Evolutionary conservation across 2,797 vertebrate species (phyloP).

Genomic region (Parauchenoglanis ngamensis): DNA sequence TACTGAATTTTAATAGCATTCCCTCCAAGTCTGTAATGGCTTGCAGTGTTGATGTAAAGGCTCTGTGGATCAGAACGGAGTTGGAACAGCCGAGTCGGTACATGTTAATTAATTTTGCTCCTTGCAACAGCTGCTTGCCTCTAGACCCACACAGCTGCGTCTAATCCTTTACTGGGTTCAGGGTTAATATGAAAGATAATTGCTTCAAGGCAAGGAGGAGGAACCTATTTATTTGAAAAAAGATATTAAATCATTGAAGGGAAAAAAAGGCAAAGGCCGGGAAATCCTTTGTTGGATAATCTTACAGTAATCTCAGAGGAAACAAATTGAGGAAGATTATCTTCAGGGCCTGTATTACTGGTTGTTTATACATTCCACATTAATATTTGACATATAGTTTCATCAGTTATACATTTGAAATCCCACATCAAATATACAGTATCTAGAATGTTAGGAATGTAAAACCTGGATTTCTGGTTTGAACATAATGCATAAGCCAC

Average conservation of each 20-base stretch:
- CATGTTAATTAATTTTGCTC: constrained; percentile 62
- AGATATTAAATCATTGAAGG: constrained; percentile 50
- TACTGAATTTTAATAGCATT: constrained; percentile 50
- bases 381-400: constrained; percentile 10
- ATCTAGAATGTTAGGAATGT: neutral
- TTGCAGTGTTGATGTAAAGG: constrained; percentile 42
- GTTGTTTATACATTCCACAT: constrained; percentile 10
- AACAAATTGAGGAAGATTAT: constrained; percentile 30
- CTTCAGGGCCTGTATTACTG: neutral
- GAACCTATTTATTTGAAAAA: constrained; percentile 53
- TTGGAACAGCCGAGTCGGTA: constrained; percentile 45
- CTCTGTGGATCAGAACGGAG: constrained; percentile 43
- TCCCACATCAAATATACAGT: neutral
- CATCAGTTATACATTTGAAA: neutral
- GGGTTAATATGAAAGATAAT: constrained; percentile 60
- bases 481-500: neutral
- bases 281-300: constrained; percentile 32
- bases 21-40: constrained; percentile 49
- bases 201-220: constrained; percentile 52
- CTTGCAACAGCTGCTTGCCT: constrained; percentile 51
- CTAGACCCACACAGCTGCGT: constrained; percentile 50
- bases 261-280: constrained; percentile 31
- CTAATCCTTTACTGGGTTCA: constrained; percentile 53
- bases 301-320: constrained; percentile 37
- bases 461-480: neutral